Base-by-base conservation (phyloP, 2,113 vertebrate genomes). In the Telmatochromis sp. region DNA sequence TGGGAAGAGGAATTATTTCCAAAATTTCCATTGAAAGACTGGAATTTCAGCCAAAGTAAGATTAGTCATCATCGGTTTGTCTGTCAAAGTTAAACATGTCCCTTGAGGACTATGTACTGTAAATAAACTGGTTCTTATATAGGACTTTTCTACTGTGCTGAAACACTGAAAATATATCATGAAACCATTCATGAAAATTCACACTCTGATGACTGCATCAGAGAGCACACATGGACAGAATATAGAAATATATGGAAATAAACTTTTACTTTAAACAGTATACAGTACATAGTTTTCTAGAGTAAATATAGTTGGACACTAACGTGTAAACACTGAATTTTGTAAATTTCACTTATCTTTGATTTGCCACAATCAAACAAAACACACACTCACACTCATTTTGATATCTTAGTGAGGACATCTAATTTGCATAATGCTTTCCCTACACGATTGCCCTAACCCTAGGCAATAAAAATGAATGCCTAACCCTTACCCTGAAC, bases 221-320 rank as follows among this genome's bases (percentile, higher is more conserved):
- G 57, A 60, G 26, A 2, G 57, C 14, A 31, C 57, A 58, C 57
- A 9, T 31, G 26, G 57, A 58, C 57, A 60, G 28, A 60, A 60
- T 60, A 60, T 60, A 60, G 57, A 60, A 60, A 60, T 60, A 31
- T 17, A 65, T 35, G 5, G 31, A 65, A 65, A 65, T n/a, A 65
- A n/a, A 65, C 60, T 2, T 35, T 65, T 65, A 65, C 4, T 1
- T n/a, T n/a, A 65, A 65, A 35, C 60, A 35, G 0, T 35, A 9
- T 63, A 33, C 14, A 12, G 31, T 65, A 65, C 60, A 37, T n/a
- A 3, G 60, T 65, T 65, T 37, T 65, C 60, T 37, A n/a, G 33
- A 12, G 17, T 65, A 37, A 65, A 65, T 65, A n/a, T 65, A 35
- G 33, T 65, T n/a, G 31, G 60, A 35, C 31, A 37, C 4, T n/a